Evolutionary conservation across 2,113 vertebrate genomes (phyloP).

Genomic region (Sula dactylatra): DNA sequence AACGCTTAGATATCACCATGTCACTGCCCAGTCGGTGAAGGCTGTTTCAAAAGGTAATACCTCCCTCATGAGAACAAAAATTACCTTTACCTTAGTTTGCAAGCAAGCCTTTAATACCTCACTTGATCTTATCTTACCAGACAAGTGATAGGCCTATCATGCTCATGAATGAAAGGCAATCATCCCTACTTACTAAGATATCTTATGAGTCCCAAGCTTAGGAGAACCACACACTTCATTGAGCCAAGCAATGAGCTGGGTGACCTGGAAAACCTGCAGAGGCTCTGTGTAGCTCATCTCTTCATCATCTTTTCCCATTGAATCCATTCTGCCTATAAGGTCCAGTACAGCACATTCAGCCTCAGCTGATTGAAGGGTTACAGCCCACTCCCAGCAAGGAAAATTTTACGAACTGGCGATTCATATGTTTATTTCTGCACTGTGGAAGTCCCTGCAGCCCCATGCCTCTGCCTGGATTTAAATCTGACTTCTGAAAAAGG

Average conservation of each 20-base stretch:
- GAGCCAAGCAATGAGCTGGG: background rate
- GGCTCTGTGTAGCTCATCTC: background rate
- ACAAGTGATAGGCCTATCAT: constrained; percentile 30
- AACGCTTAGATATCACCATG: background rate
- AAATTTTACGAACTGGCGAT: background rate
- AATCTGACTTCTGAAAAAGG: background rate
- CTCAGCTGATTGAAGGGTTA: background rate
- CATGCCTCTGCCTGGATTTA: background rate
- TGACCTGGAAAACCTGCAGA: background rate
- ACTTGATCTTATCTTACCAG: background rate
- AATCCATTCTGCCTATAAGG: background rate
- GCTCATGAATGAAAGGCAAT: constrained; percentile 13
- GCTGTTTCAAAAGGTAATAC: background rate
- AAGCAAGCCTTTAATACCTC: constrained; percentile 4
- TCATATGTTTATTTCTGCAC: background rate
- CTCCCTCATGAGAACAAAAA: background rate
- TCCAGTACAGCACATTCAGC: background rate
- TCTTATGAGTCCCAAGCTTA: background rate
- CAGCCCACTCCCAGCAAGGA: background rate
- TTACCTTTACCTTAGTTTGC: constrained; percentile 18
- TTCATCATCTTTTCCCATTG: background rate
- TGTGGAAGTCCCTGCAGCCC: background rate
- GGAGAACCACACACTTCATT: background rate
- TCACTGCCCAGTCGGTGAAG: background rate
- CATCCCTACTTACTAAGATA: background rate